A percentile compares a stretch with the other conserved stretches of the same genome.
These are phyloP conservation scores for Bostrychus sinensis DNA, from an alignment of 2,113 vertebrate species.

Conservation along the genomic window DNA sequence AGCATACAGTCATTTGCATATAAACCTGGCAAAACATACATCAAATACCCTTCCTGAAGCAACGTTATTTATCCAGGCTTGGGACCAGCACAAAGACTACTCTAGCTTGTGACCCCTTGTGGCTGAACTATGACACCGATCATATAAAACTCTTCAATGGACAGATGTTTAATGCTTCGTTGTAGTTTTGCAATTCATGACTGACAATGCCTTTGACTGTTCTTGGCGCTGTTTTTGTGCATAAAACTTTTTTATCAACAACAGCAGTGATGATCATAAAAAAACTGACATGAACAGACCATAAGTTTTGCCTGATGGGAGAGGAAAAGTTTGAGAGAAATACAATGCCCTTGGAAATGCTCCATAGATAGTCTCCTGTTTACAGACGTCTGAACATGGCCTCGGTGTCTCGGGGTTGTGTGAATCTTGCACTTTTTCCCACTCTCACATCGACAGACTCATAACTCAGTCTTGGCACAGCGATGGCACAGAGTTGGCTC, in stretches of 20 bases:
- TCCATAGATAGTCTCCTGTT: conserved; percentile 50
- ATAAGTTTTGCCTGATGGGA: neutral
- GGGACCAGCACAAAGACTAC: too few species aligned
- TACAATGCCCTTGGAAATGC: conserved; percentile 1
- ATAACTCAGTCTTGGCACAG: conserved; percentile 54
- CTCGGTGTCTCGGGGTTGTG: conserved; percentile 16
- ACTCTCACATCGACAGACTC: conserved; percentile 46
- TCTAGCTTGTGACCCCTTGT: too few species aligned
- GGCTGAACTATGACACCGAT: too few species aligned
- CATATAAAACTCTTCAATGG: too few species aligned
- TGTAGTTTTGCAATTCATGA: neutral
- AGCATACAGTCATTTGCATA: too few species aligned
- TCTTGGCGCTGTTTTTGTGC: neutral
- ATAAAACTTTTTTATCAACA: neutral
- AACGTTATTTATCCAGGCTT: too few species aligned
- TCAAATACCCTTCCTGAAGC: too few species aligned
- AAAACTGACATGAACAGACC: neutral
- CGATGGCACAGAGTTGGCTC: conserved; percentile 59
- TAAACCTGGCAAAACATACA: too few species aligned
- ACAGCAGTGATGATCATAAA: neutral
- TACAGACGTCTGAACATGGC: conserved; percentile 21
- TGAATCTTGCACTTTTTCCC: conserved; percentile 30
- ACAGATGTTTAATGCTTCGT: too few species aligned
- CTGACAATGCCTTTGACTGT: neutral
- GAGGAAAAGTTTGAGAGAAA: neutral